phyloP scores from a whole-genome alignment of 2,113 vertebrate species.

The Elachura formosa region DNA sequence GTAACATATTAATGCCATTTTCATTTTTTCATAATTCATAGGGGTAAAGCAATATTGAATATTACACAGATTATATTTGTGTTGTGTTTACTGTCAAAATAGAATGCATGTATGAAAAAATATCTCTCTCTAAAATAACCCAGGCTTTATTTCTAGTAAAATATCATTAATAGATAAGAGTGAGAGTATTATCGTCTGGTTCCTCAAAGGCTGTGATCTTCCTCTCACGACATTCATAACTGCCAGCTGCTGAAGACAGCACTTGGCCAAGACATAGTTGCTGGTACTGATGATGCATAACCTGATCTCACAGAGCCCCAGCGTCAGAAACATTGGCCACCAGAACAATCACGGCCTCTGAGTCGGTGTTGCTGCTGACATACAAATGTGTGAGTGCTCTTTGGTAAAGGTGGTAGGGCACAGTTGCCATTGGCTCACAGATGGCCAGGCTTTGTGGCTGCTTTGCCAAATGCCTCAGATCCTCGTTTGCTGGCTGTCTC shows the following conservation, averaged over 20 bases:
- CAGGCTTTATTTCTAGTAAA: not conserved
- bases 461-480: not conserved
- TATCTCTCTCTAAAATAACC: not conserved
- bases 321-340: rapidly evolving
- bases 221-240: not conserved
- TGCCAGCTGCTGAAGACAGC: not conserved
- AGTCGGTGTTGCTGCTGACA: not conserved
- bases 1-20: not conserved
- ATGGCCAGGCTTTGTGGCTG: rapidly evolving
- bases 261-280: not conserved
- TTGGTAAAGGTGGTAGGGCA: not conserved
- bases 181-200: not conserved
- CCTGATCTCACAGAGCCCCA: not conserved
- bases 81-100: not conserved
- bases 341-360: not conserved
- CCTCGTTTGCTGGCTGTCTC: not conserved
- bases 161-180: not conserved
- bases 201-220: not conserved
- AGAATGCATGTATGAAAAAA: not conserved
- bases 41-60: not conserved
- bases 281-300: rapidly evolving
- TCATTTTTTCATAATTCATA: not conserved
- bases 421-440: rapidly evolving
- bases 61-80: not conserved
- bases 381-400: not conserved